These are phyloP conservation scores for Nesospiza acunhae DNA, from an alignment of 2,113 vertebrate genomes.

Conservation along the genomic window DNA sequence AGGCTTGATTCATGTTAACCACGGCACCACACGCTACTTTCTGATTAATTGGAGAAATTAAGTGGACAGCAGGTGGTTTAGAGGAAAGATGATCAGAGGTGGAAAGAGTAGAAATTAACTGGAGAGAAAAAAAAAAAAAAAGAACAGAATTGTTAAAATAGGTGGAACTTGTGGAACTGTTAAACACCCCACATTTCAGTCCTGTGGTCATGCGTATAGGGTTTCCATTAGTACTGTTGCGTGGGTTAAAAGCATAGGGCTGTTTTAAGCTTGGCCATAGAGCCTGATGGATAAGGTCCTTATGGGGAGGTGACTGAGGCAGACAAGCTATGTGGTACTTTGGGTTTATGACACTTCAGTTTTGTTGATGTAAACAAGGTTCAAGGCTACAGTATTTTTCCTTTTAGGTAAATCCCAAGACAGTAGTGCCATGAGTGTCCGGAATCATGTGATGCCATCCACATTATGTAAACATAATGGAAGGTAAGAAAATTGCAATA, in stretches of 20 bases:
- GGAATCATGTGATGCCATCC: neutral
- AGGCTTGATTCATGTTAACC: conserved; percentile 55
- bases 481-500: neutral
- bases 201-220: neutral
- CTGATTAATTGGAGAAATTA: conserved; percentile 78
- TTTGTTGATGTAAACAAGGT: neutral
- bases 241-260: neutral
- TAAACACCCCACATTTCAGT: conserved; percentile 2
- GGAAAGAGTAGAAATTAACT: conserved; percentile 77
- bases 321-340: neutral
- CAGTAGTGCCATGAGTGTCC: neutral
- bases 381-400: neutral
- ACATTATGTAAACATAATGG: neutral
- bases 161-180: conserved; percentile 15
- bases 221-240: neutral
- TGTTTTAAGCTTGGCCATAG: neutral
- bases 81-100: conserved; percentile 75
- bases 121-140: conserved; percentile 74
- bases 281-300: neutral
- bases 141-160: conserved; percentile 69
- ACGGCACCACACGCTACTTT: conserved; percentile 44
- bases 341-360: neutral
- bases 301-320: neutral
- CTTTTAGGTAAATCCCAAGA: neutral
- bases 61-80: conserved; percentile 74